Conservation (phyloP, 1,140 invertebrate genomes). For the Drosophila bipectinata region DNA sequence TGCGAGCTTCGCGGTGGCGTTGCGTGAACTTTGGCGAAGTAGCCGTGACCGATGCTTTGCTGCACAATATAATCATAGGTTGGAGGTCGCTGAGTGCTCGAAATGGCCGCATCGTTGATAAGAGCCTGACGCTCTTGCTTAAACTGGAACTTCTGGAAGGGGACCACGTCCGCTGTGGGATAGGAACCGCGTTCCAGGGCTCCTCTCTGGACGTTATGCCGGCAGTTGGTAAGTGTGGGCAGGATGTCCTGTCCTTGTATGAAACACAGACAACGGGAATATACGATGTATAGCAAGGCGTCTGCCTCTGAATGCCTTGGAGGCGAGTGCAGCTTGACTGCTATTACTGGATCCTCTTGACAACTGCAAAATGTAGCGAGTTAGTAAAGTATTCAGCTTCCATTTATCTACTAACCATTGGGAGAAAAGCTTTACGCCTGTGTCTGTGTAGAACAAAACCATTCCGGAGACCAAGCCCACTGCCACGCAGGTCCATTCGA, state of each 20-base stretch:
- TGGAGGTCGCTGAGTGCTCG: conserved; percentile 90
- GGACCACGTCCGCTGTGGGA: conserved; percentile 75
- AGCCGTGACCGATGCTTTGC: conserved; percentile 68
- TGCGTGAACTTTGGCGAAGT: conserved; percentile 87
- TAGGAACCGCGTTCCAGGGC: conserved; percentile 42
- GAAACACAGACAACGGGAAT: conserved; percentile 90
- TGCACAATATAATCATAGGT: conserved; percentile 94
- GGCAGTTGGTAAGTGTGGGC: conserved; percentile 80
- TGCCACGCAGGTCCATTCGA: conserved; percentile 97
- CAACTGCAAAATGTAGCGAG: conserved; percentile 81
- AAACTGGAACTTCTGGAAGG: conserved; percentile 93
- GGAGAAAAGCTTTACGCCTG: conserved; percentile 91
- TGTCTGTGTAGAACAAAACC: conserved; percentile 95
- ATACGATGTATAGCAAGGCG: conserved; percentile 89
- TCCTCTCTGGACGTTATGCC: conserved; percentile 67
- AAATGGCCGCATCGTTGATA: conserved; percentile 90
- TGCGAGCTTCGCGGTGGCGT: conserved; percentile 91
- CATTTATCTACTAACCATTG: conserved; percentile 86
- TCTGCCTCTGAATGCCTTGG: conserved; percentile 89
- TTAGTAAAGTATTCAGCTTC: not conserved
- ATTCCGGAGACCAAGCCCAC: conserved; percentile 94
- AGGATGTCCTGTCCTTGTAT: conserved; percentile 93
- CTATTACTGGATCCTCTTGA: conserved; percentile 91
- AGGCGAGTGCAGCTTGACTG: conserved; percentile 93
- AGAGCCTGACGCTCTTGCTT: conserved; percentile 89